Evolutionary conservation across 1,140 invertebrate genomes (phyloP), one percentile per base, ranked within the genome.

Genomic region (Ostrea denselamellosa): DNA sequence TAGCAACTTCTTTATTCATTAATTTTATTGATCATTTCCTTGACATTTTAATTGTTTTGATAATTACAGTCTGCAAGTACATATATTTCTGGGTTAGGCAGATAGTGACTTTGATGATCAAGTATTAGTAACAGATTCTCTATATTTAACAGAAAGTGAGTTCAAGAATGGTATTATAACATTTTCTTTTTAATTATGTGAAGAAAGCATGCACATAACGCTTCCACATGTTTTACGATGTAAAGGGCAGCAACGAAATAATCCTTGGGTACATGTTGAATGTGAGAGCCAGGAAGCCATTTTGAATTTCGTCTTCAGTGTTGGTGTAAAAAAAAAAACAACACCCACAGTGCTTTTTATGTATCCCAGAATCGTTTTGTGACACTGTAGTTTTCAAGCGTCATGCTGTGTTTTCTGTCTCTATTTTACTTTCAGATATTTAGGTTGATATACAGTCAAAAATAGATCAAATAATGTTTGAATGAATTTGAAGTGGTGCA

Each of bases 131-230:
- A 44, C 34, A 44, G 54, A 54, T 17, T 10, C 19, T 84, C 34
- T 85, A 65, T 85, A 44, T 77, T 77, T 12, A 77, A 77, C 68
- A 77, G 68, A 77, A 28, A 77, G 68, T 77, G 68, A 77, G 68
- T 77, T 77, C 68, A 77, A 28, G 12, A 14, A 14, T 77, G 56
- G 68, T 77, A 77, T 28, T 14, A 12, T 71, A 10, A 71, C 5
- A 28, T 25, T 28, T 71, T 22, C 8, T 22, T 71, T 34, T 28
- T 14, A 71, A 28, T 44, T 34, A 77, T 14, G n/a, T 28, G 28
- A 77, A n/a, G 28, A 28, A 3, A 28, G 68, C 68, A 77, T 10
- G 68, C 68, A 77, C 68, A 28, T 77, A 77, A 77, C 28, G 68
- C 68, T 28, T 77, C n/a, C 56, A 62, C 56, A 8, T 58, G 10